These are phyloP conservation scores for Lasiurus cinereus DNA, from an alignment of 2,113 vertebrate species.

Conservation along the genomic window DNA sequence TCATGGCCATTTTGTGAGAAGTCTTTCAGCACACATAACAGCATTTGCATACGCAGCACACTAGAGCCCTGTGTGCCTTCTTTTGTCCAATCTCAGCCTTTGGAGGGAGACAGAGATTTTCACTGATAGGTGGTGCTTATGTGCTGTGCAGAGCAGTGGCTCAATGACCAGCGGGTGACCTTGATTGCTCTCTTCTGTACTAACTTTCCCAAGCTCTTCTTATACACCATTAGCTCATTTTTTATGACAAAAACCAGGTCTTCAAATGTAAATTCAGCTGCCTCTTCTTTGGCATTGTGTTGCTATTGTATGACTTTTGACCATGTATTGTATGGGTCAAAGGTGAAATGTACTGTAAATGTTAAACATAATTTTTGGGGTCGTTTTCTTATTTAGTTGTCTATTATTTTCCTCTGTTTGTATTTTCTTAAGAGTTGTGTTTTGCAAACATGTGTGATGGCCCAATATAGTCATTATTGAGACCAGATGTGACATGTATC, in stretches of 20 bases:
- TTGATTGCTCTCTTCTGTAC: not conserved
- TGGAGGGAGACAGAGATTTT: not conserved
- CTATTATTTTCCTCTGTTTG: not conserved
- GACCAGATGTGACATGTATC: not conserved
- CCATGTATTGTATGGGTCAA: not conserved
- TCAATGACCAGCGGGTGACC: too few species aligned
- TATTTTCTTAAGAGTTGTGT: not conserved
- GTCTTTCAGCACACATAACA: not conserved
- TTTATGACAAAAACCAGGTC: not conserved
- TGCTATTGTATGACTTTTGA: too few species aligned
- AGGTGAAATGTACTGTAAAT: not conserved
- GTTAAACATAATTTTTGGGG: not conserved
- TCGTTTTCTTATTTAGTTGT: not conserved
- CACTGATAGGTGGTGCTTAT: fast-evolving
- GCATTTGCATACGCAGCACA: not conserved
- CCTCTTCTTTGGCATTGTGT: not conserved
- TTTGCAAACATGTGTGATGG: not conserved
- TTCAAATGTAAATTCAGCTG: not conserved
- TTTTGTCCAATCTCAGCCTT: not conserved
- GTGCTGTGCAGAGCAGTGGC: not conserved
- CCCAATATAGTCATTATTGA: not conserved
- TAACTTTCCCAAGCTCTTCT: not conserved
- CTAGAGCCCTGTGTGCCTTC: not conserved
- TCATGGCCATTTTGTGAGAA: not conserved
- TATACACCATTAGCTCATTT: not conserved